Evolutionary conservation across 2,797 vertebrate genomes (phyloP).

Genomic region (Ficedula albicollis): DNA sequence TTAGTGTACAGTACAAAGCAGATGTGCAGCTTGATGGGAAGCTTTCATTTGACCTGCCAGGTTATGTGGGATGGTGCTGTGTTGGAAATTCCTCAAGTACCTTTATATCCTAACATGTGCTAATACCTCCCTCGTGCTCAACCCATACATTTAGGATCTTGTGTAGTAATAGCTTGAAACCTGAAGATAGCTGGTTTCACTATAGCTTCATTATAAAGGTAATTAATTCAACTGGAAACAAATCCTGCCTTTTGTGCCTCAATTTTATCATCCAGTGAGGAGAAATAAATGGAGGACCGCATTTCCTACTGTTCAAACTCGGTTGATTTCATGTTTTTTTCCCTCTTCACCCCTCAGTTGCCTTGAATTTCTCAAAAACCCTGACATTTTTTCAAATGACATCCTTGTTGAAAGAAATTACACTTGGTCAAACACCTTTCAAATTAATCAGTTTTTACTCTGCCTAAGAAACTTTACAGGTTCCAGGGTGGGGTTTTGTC

Average conservation of each 20-base stretch:
- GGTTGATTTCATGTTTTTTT: neutral
- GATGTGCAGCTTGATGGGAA: neutral
- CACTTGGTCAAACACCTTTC: neutral
- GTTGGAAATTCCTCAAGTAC: neutral
- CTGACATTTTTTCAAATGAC: neutral
- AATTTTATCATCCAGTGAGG: neutral
- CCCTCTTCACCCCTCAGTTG: neutral
- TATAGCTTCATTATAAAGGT: neutral
- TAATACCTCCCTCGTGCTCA: neutral
- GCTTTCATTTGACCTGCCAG: neutral
- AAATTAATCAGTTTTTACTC: neutral
- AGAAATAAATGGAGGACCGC: neutral
- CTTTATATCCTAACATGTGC: accelerated
- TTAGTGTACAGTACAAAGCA: neutral
- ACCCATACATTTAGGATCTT: neutral
- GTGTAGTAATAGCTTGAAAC: neutral
- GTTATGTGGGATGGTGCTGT: accelerated
- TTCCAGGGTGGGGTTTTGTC: neutral
- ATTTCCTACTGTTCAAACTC: neutral
- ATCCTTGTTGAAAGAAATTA: neutral
- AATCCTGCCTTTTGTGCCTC: neutral
- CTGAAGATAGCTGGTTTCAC: neutral
- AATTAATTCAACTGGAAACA: neutral
- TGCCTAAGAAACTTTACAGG: neutral
- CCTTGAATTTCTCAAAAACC: neutral